Evolutionary conservation across 2,888 invertebrate species (phyloP), one percentile per base, ranked within the genome.

Genomic region (Malthinus seriepunctatus): DNA sequence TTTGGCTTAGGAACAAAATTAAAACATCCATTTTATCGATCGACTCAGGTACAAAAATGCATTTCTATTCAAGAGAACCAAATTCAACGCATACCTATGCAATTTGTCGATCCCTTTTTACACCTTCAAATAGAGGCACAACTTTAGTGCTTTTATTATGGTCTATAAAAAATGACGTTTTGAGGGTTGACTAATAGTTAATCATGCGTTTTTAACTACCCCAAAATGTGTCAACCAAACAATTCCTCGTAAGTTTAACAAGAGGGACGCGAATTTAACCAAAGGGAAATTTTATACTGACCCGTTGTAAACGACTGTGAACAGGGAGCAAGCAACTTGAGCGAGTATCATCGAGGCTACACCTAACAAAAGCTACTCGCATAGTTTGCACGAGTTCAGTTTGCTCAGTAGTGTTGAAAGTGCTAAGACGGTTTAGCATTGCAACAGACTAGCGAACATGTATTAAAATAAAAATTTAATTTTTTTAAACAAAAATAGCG

Each of bases 361-460:
- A 15, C 12, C 10, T 15, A 42, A 42, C n/a, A 42, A 52, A 58
- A 59, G 32, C 53, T 10, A 32, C 48, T 45, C 45, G 50, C 5
- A 34, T 51, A 39, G 42, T 47, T 60, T 42, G 54, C 51, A 51
- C 55, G 55, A 49, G 55, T 56, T 55, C 55, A 60, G 60, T 60
- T 60, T 55, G 60, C 55, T 50, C 49, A 60, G 60, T 60, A 60
- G 60, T 60, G 60, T 60, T 60, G 60, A 51, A 55, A 51, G 60
- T 60, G 60, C 55, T 55, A 56, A 46, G 51, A 31, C 32, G 14
- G 47, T 34, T 51, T 51, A 60, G 60, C 60, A 60, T 56, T 51
- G 59, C 55, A 54, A 59, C 60, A 60, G 60, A 60, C 60, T 60
- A 51, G 58, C 58, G 53, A 59, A 59, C 55, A 45, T 12, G 32